phyloP scores from a whole-genome alignment of 2,888 invertebrate genomes.

The Hyles lineata region DNA sequence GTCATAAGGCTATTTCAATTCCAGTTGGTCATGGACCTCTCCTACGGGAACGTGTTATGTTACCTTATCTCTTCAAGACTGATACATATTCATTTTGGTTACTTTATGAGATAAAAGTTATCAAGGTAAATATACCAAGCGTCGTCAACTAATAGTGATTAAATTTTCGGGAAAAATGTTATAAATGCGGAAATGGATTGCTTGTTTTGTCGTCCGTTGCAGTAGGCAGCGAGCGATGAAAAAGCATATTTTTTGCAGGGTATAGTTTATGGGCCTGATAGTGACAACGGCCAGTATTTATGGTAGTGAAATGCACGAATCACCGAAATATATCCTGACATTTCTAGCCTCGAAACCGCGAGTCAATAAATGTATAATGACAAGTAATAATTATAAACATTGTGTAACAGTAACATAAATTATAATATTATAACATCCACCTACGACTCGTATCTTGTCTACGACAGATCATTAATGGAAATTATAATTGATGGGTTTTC shows the following conservation, averaged over 20 bases:
- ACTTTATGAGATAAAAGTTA: not conserved
- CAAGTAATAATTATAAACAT: not conserved
- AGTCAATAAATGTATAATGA: too few species aligned
- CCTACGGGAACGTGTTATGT: not conserved
- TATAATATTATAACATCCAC: not conserved
- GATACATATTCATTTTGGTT: not conserved
- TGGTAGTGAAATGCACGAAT: too few species aligned
- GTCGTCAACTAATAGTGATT: not conserved
- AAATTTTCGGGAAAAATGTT: not conserved
- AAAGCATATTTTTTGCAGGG: too few species aligned
- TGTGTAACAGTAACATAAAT: not conserved
- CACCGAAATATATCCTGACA: too few species aligned
- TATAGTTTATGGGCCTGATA: too few species aligned
- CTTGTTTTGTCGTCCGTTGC: too few species aligned
- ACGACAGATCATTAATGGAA: not conserved
- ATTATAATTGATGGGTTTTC: not conserved
- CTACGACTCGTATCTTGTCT: not conserved
- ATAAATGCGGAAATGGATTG: too few species aligned
- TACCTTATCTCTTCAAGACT: not conserved
- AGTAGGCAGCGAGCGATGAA: too few species aligned
- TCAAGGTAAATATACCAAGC: not conserved
- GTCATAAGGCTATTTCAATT: constrained; percentile 11
- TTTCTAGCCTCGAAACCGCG: too few species aligned
- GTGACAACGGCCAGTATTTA: too few species aligned
- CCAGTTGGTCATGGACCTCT: not conserved